Conservation (phyloP, 2,888 invertebrate genomes). For the Cancer borealis region DNA sequence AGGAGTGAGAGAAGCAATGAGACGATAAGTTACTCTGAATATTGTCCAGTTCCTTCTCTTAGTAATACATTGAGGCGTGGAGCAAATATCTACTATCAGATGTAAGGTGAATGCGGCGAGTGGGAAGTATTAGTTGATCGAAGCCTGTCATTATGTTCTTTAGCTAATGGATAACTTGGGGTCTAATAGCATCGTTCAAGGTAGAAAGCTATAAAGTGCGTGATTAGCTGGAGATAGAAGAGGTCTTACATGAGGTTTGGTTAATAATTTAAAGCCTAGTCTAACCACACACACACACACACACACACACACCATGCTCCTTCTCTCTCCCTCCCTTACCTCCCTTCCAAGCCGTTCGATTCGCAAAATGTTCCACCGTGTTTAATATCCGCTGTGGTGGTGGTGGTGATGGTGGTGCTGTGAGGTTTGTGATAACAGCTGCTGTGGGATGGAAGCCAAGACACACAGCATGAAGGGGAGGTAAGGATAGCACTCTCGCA, state of each 20-base stretch:
- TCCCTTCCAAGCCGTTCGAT: too few relatives aligned
- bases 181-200: background rate
- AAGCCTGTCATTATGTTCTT: background rate
- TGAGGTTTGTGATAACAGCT: background rate
- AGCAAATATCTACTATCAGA: background rate
- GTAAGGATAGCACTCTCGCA: background rate
- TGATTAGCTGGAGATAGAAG: background rate
- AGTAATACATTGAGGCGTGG: background rate
- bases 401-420: background rate
- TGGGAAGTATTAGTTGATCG: background rate
- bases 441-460: background rate
- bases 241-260: background rate
- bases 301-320: too few relatives aligned
- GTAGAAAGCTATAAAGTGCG: background rate
- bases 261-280: background rate
- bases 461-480: background rate
- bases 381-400: background rate
- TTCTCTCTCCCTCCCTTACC: too few relatives aligned
- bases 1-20: background rate
- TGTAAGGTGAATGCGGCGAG: background rate
- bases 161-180: conserved; percentile 26
- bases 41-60: background rate
- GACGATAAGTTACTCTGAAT: background rate
- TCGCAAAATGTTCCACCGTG: background rate
- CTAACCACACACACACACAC: background rate